A percentile compares a stretch with the other conserved stretches of the same genome.
These are phyloP conservation scores for Episyrphus balteatus DNA, from an alignment of 1,140 invertebrate genomes.

Conservation along the genomic window DNA sequence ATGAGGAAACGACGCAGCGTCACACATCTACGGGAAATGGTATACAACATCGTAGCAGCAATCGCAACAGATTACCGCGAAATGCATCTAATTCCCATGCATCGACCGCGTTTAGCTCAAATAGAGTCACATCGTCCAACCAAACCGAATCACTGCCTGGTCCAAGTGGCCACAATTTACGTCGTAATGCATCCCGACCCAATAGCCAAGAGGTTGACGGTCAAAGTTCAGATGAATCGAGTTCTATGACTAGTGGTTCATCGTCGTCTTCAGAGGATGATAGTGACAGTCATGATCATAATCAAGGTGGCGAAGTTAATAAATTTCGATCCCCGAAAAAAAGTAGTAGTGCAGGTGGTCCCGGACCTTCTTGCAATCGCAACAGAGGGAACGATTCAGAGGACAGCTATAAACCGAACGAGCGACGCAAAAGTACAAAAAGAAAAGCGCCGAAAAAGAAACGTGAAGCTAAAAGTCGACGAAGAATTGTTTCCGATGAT, in stretches of 20 bases:
- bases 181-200: constrained; percentile 7
- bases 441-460: constrained; percentile 1
- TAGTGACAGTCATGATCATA: constrained; percentile 3
- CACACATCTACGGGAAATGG: no score
- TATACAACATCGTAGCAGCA: no score
- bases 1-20: constrained; percentile 15
- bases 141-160: neutral
- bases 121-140: constrained; percentile 27
- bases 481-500: neutral
- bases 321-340: constrained; percentile 16
- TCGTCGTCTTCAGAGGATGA: constrained; percentile 2
- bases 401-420: constrained; percentile 37
- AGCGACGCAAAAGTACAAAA: constrained; percentile 11
- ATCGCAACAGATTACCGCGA: no score
- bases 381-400: constrained; percentile 29
- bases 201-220: constrained; percentile 9
- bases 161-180: constrained; percentile 4
- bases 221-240: constrained; percentile 4
- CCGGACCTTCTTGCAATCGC: constrained; percentile 13
- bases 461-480: neutral
- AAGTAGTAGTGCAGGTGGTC: neutral
- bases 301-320: constrained; percentile 7
- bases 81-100: neutral
- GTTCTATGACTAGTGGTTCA: neutral
- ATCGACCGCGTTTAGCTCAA: constrained; percentile 18